Conservation (phyloP, 1,140 invertebrate genomes). For the Leptestheria dahalacensis region DNA sequence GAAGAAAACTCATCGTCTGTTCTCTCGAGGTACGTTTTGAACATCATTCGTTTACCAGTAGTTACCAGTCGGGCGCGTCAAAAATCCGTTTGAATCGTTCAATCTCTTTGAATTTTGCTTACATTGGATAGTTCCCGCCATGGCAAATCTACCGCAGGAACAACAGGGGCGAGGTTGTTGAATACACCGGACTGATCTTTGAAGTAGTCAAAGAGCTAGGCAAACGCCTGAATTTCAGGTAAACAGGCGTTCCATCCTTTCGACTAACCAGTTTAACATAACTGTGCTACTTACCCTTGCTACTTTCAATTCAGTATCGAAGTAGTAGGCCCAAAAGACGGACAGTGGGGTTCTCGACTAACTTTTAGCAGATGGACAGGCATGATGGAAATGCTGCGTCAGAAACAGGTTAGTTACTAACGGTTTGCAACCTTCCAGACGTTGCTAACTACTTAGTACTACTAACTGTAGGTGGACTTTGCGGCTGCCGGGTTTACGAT, state of each 20-base stretch:
- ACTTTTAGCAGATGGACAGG: conserved; percentile 23
- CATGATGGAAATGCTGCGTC: conserved; percentile 24
- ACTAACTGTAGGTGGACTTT: conserved; percentile 39
- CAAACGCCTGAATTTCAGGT: conserved; percentile 64
- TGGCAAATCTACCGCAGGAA: conserved; percentile 55
- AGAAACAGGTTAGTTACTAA: conserved; percentile 16
- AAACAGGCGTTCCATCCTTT: conserved; percentile 18
- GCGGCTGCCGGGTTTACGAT: conserved; percentile 55
- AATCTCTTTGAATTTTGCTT: neutral
- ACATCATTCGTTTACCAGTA: too few species aligned
- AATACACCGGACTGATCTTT: conserved; percentile 54
- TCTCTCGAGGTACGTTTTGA: conserved; percentile 25
- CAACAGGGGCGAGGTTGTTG: conserved; percentile 34
- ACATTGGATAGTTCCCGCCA: conserved; percentile 53
- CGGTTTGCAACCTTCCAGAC: neutral
- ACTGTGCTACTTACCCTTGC: neutral
- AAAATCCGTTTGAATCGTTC: too few species aligned
- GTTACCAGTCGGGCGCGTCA: too few species aligned
- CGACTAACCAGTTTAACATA: neutral
- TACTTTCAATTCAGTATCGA: neutral
- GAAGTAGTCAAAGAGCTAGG: conserved; percentile 63
- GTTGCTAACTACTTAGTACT: neutral
- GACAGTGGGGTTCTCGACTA: conserved; percentile 17
- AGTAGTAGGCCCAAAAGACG: neutral
- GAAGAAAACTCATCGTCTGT: conserved; percentile 33